phyloP scores from a whole-genome alignment of 2,113 vertebrate genomes.

The Todiramphus chloris region DNA sequence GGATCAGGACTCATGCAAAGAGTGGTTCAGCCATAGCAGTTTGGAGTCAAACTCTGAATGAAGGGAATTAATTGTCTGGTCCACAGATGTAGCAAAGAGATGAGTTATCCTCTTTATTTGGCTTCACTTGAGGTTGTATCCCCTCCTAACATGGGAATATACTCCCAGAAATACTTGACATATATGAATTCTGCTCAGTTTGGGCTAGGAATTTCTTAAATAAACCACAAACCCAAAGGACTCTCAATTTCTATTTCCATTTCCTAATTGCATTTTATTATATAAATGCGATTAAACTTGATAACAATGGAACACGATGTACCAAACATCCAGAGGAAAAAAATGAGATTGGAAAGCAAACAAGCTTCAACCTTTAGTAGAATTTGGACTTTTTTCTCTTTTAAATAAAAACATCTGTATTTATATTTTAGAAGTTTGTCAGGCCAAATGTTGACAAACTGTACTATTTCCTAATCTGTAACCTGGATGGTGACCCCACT shows the following conservation, averaged over 20 bases:
- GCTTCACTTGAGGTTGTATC: not conserved
- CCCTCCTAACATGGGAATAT: not conserved
- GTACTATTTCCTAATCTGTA: slow-evolving; percentile 49
- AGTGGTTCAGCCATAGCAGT: not conserved
- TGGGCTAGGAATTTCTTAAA: not conserved
- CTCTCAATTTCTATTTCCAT: not conserved
- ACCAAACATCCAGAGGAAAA: not conserved
- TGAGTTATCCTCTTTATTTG: not conserved
- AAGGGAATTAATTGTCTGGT: not conserved
- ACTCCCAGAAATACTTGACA: not conserved
- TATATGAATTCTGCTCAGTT: not conserved
- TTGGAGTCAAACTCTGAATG: not conserved
- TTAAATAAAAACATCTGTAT: slow-evolving; percentile 71
- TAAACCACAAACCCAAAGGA: not conserved
- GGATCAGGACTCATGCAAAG: not conserved
- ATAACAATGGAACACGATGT: slow-evolving; percentile 35
- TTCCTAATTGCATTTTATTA: not conserved
- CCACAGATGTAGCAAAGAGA: not conserved
- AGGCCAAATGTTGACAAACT: slow-evolving; percentile 63
- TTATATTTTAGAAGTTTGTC: slow-evolving; percentile 38
- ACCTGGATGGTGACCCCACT: slow-evolving; percentile 7
- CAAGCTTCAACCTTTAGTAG: slow-evolving; percentile 15
- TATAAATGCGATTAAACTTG: slow-evolving; percentile 23
- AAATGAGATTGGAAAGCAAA: slow-evolving; percentile 21
- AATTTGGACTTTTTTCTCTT: slow-evolving; percentile 39